These are phyloP conservation scores for Ephydatia muelleri DNA, from an alignment of 37 sponge, comb jelly and placozoan genomes.

Conservation along the genomic window DNA sequence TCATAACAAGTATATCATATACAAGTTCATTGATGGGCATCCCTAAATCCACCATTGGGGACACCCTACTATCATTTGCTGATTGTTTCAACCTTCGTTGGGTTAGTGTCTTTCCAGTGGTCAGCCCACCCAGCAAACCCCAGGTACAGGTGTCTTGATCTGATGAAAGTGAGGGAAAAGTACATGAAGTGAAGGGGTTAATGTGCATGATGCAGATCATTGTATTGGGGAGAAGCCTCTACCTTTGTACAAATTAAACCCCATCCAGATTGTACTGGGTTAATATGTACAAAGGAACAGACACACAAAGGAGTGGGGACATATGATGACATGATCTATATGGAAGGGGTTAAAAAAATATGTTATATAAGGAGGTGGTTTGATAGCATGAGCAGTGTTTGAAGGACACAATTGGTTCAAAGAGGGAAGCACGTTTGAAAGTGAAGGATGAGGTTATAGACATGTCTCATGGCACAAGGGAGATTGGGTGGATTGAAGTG, in stretches of 20 bases:
- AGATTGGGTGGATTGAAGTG: no score
- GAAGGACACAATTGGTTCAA: no score
- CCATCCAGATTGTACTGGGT: no score
- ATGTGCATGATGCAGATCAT: not conserved
- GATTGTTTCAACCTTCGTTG: not conserved
- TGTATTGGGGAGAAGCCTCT: not conserved
- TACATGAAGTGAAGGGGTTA: not conserved
- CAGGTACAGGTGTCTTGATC: not conserved
- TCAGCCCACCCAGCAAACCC: not conserved
- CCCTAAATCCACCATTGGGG: not conserved
- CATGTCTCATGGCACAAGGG: no score
- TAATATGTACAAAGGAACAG: no score
- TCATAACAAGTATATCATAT: no score
- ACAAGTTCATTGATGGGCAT: not conserved
- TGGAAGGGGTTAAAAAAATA: no score
- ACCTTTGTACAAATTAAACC: not conserved
- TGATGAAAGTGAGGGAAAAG: not conserved
- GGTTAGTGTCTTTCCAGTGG: not conserved
- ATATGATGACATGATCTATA: no score
- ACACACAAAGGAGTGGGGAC: no score
- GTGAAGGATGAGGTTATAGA: no score
- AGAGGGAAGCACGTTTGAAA: no score
- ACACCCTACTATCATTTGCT: not conserved
- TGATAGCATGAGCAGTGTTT: no score
- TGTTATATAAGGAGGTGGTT: not conserved